Conservation (phyloP, 2,113 vertebrate genomes). For the Pelobates fuscus region DNA sequence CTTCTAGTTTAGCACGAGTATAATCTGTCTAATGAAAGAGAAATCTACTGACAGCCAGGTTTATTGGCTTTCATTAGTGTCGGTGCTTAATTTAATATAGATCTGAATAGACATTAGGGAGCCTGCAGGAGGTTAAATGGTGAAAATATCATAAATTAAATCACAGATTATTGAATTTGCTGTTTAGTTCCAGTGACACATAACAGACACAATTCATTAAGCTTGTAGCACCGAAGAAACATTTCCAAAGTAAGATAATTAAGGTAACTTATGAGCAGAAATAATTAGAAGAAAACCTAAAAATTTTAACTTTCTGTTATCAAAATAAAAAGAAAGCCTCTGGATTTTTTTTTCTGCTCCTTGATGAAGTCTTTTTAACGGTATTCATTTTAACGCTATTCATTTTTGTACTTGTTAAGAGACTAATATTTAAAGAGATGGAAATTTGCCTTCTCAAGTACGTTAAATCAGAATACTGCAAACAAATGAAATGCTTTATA, state of each 20-base stretch:
- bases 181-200: slow-evolving; percentile 78
- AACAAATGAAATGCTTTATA: too few species aligned
- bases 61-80: slow-evolving; percentile 86
- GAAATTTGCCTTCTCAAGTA: too few species aligned
- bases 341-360: too few species aligned
- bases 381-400: too few species aligned
- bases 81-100: slow-evolving; percentile 86
- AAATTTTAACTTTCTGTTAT: slow-evolving; percentile 24
- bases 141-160: slow-evolving; percentile 79
- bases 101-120: slow-evolving; percentile 85
- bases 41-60: slow-evolving; percentile 82
- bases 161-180: slow-evolving; percentile 83
- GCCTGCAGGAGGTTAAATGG: slow-evolving; percentile 83
- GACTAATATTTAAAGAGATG: too few species aligned
- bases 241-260: slow-evolving; percentile 60
- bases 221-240: slow-evolving; percentile 61
- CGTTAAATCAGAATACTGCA: too few species aligned
- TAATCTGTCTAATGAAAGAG: slow-evolving; percentile 89
- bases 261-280: slow-evolving; percentile 55
- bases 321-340: too few species aligned
- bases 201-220: slow-evolving; percentile 76
- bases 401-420: too few species aligned
- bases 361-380: too few species aligned
- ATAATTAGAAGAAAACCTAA: slow-evolving; percentile 45
- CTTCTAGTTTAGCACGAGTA: slow-evolving; percentile 82